A percentile compares a stretch with the other conserved stretches of the same genome.
These are phyloP conservation scores for Drosophila neonasuta DNA, from an alignment of 2,888 invertebrate species.

Conservation along the genomic window DNA sequence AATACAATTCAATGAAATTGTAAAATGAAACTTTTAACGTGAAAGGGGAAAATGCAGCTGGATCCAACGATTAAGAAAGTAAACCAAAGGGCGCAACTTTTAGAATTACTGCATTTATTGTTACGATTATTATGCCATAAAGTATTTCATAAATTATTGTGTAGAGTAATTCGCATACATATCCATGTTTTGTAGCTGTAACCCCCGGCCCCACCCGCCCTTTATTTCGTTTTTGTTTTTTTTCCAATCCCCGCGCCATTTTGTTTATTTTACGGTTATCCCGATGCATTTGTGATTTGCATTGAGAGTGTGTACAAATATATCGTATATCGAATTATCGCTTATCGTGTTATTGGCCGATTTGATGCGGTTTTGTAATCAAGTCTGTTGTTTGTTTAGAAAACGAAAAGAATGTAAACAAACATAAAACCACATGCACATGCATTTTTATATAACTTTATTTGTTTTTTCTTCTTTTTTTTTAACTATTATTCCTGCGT, in stretches of 20 bases:
- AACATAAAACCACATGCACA: slow-evolving; percentile 46
- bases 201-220: slow-evolving; percentile 7
- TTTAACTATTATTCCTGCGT: slow-evolving; percentile 73
- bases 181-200: slow-evolving; percentile 29
- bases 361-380: slow-evolving; percentile 24
- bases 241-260: slow-evolving; percentile 2
- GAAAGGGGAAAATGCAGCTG: background rate
- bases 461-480: slow-evolving; percentile 15
- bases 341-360: slow-evolving; percentile 35
- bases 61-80: background rate
- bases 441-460: slow-evolving; percentile 47
- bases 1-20: too few relatives aligned
- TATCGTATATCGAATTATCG: slow-evolving; percentile 29
- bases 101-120: slow-evolving; percentile 56
- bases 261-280: background rate
- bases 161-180: slow-evolving; percentile 46
- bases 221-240: background rate
- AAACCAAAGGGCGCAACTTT: slow-evolving; percentile 8
- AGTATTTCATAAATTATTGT: slow-evolving; percentile 65
- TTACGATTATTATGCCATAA: slow-evolving; percentile 57
- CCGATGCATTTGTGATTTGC: slow-evolving; percentile 25
- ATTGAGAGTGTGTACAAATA: slow-evolving; percentile 39
- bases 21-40: background rate
- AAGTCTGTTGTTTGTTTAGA: slow-evolving; percentile 26
- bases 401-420: slow-evolving; percentile 30